These are phyloP conservation scores for Halocaridina rubra DNA, from an alignment of 2,888 invertebrate species.

Conservation along the genomic window DNA sequence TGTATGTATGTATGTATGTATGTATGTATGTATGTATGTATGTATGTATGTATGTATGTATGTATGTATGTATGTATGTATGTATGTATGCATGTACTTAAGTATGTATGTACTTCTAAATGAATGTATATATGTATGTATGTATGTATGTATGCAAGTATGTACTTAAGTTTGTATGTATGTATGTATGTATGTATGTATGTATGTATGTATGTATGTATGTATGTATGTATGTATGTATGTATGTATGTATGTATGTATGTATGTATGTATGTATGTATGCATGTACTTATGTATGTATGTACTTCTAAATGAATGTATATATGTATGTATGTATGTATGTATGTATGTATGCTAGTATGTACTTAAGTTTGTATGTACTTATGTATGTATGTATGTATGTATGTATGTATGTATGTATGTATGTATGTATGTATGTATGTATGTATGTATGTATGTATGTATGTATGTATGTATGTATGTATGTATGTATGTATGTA, in stretches of 20 bases:
- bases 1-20: background rate
- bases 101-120: background rate
- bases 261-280: background rate
- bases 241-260: background rate
- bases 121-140: background rate
- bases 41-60: background rate
- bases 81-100: background rate
- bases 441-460: background rate
- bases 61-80: background rate
- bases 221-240: background rate
- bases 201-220: background rate
- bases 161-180: background rate
- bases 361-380: background rate
- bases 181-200: background rate
- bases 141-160: background rate
- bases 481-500: background rate
- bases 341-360: background rate
- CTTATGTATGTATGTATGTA: background rate
- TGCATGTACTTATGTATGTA: background rate
- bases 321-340: background rate
- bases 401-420: background rate
- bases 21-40: conserved; percentile 7
- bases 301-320: background rate
- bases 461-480: background rate
- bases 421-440: background rate